Evolutionary conservation across 2,113 vertebrate species (phyloP), one percentile per base, ranked within the genome.

Genomic region (Eleginops maclovinus): DNA sequence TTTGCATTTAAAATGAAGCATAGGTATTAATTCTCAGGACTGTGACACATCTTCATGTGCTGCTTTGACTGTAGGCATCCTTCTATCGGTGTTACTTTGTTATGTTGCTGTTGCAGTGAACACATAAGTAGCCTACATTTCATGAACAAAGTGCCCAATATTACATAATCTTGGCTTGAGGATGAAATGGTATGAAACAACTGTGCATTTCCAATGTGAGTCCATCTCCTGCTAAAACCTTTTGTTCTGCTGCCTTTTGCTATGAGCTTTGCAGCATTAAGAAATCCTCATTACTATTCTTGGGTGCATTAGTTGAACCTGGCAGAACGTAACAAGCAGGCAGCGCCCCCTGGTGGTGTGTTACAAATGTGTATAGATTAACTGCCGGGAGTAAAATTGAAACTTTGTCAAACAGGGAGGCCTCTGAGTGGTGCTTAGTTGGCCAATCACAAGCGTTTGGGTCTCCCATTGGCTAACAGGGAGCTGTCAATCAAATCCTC

Each of bases 401-500:
- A 80, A 79, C 17, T 31, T 63, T 24, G 69, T 49, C 22, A 63
- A 56, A 40, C 28, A 71, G 28, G 50, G 70, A 66, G 28, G 56
- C 16, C 44, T 59, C 19, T 50, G 44, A 46, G 26, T 43, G 60
- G 61, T 55, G 47, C 46, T 51, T 13, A 17, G 51, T 72, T 56
- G 55, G 40, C 93, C 91, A 93, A 93, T 91, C 80, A 73, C 51
- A 47, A 63, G 54, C 59, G 26, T 28, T 22, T 21, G n/a, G 14
- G 0, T 58, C 71, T 75, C 58, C 87, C 44, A 94, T 95, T 93
- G 93, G 93, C 62, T 86, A 47, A 54, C 56, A 54, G 1, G 0
- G 17, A 61, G 61, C 72, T 87, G 93, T 89, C 93, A 92, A 74
- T 94, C 92, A 93, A 82, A 86, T 24, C 44, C 43, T 71, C 41